Percentiles rank a stretch among this genome's conserved stretches.
phyloP scores from a whole-genome alignment of 1,140 invertebrate species.

The Geopemphigus sp. region DNA sequence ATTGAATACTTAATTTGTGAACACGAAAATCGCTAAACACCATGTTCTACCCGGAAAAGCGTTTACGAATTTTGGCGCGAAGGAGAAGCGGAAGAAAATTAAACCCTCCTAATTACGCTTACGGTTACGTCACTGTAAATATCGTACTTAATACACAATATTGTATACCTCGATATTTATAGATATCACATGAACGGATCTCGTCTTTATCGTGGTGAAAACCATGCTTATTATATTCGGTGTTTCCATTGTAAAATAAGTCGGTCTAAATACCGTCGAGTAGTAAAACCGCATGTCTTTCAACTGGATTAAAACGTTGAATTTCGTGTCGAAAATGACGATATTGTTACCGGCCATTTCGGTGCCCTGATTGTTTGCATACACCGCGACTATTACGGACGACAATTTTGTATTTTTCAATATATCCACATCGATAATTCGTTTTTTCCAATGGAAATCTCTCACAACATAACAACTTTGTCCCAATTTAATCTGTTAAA shows the following conservation, averaged over 20 bases:
- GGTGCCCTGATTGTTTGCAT: neutral
- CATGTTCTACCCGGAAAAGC: too few relatives aligned
- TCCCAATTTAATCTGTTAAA: conserved; percentile 3
- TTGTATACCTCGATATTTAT: neutral
- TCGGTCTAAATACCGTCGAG: neutral
- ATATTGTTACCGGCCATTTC: neutral
- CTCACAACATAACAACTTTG: neutral
- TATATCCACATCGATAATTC: conserved; percentile 10
- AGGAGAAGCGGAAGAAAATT: too few relatives aligned
- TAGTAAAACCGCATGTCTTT: neutral
- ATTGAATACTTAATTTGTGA: too few relatives aligned
- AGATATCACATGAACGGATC: neutral
- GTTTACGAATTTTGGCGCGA: too few relatives aligned
- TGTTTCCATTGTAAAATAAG: neutral
- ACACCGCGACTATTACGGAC: neutral
- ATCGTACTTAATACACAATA: neutral
- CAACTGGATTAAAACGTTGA: neutral
- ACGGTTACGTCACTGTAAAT: too few relatives aligned
- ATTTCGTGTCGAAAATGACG: neutral
- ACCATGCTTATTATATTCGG: neutral
- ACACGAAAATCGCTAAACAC: too few relatives aligned
- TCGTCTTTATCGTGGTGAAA: neutral
- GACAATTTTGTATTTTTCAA: neutral
- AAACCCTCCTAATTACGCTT: too few relatives aligned
- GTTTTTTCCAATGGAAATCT: neutral